Conservation (phyloP, 2,888 invertebrate genomes). For the Oscheius myriophilus region DNA sequence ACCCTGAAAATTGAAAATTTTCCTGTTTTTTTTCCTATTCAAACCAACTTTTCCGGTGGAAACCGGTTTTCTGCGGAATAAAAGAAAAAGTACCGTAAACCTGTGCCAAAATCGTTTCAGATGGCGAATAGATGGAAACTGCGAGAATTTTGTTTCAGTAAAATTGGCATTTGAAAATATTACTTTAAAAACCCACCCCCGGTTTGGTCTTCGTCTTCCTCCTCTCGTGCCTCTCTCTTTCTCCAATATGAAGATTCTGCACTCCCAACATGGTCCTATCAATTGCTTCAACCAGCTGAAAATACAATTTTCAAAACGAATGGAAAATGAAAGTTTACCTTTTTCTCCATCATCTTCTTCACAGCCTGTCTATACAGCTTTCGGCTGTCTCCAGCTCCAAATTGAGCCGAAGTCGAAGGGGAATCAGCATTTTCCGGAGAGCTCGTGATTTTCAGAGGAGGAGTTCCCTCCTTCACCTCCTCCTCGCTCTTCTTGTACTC, state of each 20-base stretch:
- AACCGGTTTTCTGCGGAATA: too few species aligned
- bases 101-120: too few species aligned
- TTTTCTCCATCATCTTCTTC: slow-evolving; percentile 11
- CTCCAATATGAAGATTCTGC: slow-evolving; percentile 20
- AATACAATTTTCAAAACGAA: too few species aligned
- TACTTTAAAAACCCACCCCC: background rate
- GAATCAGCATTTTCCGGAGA: background rate
- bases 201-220: slow-evolving; percentile 1
- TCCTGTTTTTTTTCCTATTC: too few species aligned
- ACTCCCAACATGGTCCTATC: slow-evolving; percentile 7
- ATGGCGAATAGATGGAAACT: too few species aligned
- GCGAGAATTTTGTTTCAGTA: too few species aligned
- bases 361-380: slow-evolving; percentile 21
- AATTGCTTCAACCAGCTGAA: slow-evolving; percentile 3
- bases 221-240: slow-evolving; percentile 22
- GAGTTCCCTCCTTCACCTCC: slow-evolving; percentile 1
- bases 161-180: too few species aligned
- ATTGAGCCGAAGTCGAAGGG: background rate
- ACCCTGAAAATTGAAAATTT: too few species aligned
- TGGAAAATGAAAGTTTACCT: background rate
- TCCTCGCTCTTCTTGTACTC: slow-evolving; percentile 20
- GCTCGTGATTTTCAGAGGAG: background rate
- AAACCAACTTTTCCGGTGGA: too few species aligned
- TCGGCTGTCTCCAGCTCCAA: background rate
- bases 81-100: too few species aligned